Evolutionary conservation across 2,113 vertebrate species (phyloP), one percentile per base, ranked within the genome.

Genomic region (Maccullochella peelii): DNA sequence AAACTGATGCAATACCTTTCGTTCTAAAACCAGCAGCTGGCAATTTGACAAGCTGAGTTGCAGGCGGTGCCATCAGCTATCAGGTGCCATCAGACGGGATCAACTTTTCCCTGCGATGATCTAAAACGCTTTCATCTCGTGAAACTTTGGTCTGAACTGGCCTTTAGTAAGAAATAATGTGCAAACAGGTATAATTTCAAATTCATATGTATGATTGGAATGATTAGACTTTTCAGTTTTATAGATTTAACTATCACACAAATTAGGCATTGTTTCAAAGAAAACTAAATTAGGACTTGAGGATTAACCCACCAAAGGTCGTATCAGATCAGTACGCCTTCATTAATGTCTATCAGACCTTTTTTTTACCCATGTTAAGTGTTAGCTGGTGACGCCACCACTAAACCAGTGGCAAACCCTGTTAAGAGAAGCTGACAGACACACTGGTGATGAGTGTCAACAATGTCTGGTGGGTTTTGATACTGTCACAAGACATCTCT

Each of bases 401-500:
- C 78, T 83, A 75, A 89, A 81, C 74, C 68, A 81, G 74, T 77
- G 71, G 83, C 81, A 76, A 89, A 82, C 76, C 82, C 67, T 61
- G 84, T 85, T 68, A 74, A 91, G 85, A 86, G 72, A 87, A 88
- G 75, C 82, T 84, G 89, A 93, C 89, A 73, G 85, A 79, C 86
- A 79, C 87, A 78, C 82, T 74, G 83, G 73, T n/a, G 71, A 79
- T 49, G 73, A 82, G 82, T 80, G 85, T 85, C 82, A 42, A 72
- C 82, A 33, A 68, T 57, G 88, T 89, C 93, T 93, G 90, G 80
- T 91, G 93, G 87, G 90, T 86, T 94, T 93, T 93, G 91, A 94
- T 90, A 92, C 86, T 92, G 93, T 94, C 91, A 91, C 84, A 88
- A 91, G 82, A 82, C 89, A 91, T 93, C 86, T 87, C 85, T 84